These are phyloP conservation scores for Poeciliopsis infans DNA, from an alignment of 2,797 vertebrate genomes.

Conservation along the genomic window DNA sequence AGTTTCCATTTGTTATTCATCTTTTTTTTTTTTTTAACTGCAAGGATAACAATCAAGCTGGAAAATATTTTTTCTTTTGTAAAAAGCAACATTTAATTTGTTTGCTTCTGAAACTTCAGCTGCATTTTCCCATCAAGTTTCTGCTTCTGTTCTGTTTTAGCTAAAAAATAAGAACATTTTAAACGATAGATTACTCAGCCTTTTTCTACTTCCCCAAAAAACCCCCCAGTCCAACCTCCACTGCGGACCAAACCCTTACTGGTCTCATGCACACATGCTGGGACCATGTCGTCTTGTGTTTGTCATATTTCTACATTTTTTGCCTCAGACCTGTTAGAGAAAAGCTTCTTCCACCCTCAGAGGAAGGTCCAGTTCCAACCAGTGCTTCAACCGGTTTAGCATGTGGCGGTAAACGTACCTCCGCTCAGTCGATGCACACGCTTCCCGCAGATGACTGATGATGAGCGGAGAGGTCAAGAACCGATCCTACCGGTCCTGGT, in stretches of 20 bases:
- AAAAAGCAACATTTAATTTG: not conserved
- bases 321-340: not conserved
- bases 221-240: not conserved
- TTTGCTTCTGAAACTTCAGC: not conserved
- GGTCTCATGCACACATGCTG: not conserved
- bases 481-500: constrained; percentile 47
- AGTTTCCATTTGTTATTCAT: too few relatives aligned
- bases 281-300: not conserved
- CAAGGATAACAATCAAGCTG: not conserved
- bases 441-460: not conserved
- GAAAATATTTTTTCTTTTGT: not conserved
- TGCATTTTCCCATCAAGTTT: not conserved
- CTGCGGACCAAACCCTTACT: not conserved
- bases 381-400: not conserved
- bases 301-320: not conserved
- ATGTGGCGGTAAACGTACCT: not conserved
- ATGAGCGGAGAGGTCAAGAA: constrained; percentile 5
- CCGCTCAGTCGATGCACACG: not conserved
- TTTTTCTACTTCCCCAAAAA: not conserved
- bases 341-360: not conserved
- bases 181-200: not conserved
- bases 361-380: not conserved
- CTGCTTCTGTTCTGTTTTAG: not conserved
- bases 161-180: too few relatives aligned
- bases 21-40: not conserved